These are phyloP conservation scores for Pogoniulus pusillus DNA, from an alignment of 2,797 vertebrate species.

Conservation along the genomic window DNA sequence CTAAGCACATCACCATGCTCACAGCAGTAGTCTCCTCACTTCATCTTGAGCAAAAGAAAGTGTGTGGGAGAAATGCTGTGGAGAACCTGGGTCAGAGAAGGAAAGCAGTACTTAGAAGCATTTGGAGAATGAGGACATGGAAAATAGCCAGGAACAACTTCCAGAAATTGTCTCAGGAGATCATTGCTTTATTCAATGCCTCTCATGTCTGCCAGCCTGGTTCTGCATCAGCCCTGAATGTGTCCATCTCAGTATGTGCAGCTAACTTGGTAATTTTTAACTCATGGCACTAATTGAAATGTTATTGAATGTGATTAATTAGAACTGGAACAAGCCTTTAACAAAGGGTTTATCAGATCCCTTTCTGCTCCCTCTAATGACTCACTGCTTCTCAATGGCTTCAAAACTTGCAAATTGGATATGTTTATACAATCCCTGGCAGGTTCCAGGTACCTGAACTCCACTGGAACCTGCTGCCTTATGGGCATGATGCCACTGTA, in stretches of 20 bases:
- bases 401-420: background rate
- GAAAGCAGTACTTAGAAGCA: background rate
- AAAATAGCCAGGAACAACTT: conserved; percentile 28
- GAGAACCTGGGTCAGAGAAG: background rate
- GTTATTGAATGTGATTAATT: conserved; percentile 60
- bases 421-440: background rate
- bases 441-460: background rate
- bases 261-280: conserved; percentile 64
- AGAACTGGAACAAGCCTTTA: conserved; percentile 23
- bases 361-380: conserved; percentile 12
- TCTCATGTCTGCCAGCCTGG: conserved; percentile 36
- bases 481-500: background rate
- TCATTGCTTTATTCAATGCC: conserved; percentile 25
- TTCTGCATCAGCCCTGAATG: conserved; percentile 15
- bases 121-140: background rate
- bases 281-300: conserved; percentile 53
- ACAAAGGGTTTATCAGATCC: conserved; percentile 42
- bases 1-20: background rate
- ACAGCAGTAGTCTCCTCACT: background rate
- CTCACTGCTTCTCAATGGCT: conserved; percentile 1
- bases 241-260: background rate
- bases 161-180: conserved; percentile 38
- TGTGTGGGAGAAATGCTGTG: background rate
- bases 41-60: background rate
- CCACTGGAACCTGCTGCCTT: background rate